Base-by-base conservation (phyloP, 2,888 invertebrate species). In the Habroteleia sp. region DNA sequence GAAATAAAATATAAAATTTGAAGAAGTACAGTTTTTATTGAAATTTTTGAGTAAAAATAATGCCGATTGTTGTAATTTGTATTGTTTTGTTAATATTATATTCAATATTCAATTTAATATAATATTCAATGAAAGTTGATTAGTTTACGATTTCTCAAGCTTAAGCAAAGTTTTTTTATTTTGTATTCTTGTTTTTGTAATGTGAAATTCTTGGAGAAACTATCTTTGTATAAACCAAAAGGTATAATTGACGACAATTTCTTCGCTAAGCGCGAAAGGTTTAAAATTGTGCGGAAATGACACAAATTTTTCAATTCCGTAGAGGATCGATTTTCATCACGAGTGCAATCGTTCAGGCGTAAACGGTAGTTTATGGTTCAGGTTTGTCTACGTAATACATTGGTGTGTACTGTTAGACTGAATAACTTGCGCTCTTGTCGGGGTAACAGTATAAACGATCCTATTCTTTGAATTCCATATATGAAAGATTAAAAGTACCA, bases 341-440 rank as follows among this genome's bases (percentile, higher is more conserved):
- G 62, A 52, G 35, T 27, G 35, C 65, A 65, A 65, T 65, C 44
- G 44, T 25, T 37, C 52, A 44, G 8, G 52, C 54, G 54, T 65
- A 16, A 42, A 42, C 44, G 52, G 65, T 65, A 65, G 52, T 54
- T 65, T 65, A 54, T 44, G 44, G 44, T 8, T 1, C 1, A 31
- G 13, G 44, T 23, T 13, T 13, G 31, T 62, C 37, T 60, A 37
- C 39, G 48, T 50, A n/a, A n/a, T 16, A 29, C 25, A 23, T 23
- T n/a, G n/a, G 25, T 50, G 23, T 50, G 50, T 52, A 54, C 52
- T 37, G 52, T 65, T 54, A 44, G 44, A 25, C 27, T 42, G 29
- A 35, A 65, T 37, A 52, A 65, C 54, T 65, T 33, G 25, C 6
- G 10, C 39, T 48, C 27, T 37, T 58, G 33, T 23, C 39, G 8